Evolutionary conservation across 2,888 invertebrate species (phyloP).

Genomic region (Crossocerus cetratus): DNA sequence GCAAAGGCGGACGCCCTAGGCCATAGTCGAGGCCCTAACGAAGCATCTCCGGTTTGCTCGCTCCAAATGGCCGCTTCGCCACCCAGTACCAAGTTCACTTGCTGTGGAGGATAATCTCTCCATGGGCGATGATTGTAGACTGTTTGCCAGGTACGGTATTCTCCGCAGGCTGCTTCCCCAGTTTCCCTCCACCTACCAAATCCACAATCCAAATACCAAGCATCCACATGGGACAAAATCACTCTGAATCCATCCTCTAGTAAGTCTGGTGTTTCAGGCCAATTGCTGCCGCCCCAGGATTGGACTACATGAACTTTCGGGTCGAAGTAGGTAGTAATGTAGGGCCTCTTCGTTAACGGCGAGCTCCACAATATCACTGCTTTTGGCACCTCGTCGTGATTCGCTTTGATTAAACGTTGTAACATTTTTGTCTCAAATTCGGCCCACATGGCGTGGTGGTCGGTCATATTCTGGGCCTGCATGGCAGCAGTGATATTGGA

Average conservation of each 20-base stretch:
- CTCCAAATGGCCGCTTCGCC: constrained; percentile 92
- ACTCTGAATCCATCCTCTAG: constrained; percentile 87
- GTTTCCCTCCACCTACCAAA: constrained; percentile 91
- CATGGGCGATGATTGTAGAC: constrained; percentile 91
- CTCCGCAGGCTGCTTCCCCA: constrained; percentile 91
- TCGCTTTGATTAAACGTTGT: constrained; percentile 81
- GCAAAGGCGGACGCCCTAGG: constrained; percentile 89
- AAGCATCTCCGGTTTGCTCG: constrained; percentile 87
- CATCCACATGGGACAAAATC: constrained; percentile 91
- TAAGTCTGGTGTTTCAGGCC: constrained; percentile 88
- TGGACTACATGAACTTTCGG: constrained; percentile 87
- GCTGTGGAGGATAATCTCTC: constrained; percentile 76
- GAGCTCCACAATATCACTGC: constrained; percentile 87
- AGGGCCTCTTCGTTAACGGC: constrained; percentile 85
- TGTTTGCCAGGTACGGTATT: constrained; percentile 92
- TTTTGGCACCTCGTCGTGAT: constrained; percentile 79
- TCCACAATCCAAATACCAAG: constrained; percentile 93
- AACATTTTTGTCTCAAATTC: constrained; percentile 85
- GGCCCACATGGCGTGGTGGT: constrained; percentile 88
- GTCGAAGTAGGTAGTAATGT: constrained; percentile 83
- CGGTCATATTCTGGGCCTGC: constrained; percentile 86
- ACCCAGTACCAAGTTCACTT: constrained; percentile 80
- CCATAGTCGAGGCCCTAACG: constrained; percentile 89
- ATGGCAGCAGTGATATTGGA: constrained; percentile 73
- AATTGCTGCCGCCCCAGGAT: constrained; percentile 89